Base-by-base conservation (phyloP, 2,888 invertebrate species). In the Mimachlamys varia region DNA sequence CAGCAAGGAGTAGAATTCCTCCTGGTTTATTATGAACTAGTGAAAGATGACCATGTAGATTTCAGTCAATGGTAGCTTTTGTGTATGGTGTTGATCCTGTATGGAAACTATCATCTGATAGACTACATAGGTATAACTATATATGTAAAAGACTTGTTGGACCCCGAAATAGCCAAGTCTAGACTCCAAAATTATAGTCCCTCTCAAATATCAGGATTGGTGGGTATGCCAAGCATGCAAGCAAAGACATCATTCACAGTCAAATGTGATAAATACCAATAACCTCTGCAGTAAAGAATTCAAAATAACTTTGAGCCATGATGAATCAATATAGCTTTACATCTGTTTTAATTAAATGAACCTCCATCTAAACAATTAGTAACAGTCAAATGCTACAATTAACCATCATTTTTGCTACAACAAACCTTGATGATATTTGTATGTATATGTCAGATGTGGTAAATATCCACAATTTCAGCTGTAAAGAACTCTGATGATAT, bases 121-220 rank as follows among this genome's bases (percentile, higher is more conserved):
- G 3, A 44, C 44, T 44, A 44, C 44, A 44, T 44, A 44, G 3
- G 44, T 44, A 7, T 44, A 44, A 44, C 33, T 12, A 33, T 76
- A 76, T 76, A 27, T 2, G 76, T 33, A 7, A 15, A 12, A 33
- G 76, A 76, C 76, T 76, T 76, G 76, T 76, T 27, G 76, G 76
- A 33, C 76, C 76, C 76, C 12, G 76, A 12, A 76, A 27, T 76
- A 62, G 62, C 22, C 19, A 62, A 62, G 76, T 76, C 76, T 76
- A 76, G 76, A 76, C 76, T 76, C 76, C 76, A 76, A 76, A 76
- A 76, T 76, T 76, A 76, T 33, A 76, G 76, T 15, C 76, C 76
- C 33, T 76, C 76, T 76, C 76, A 76, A 76, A 76, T 76, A 76
- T 76, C 76, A 10, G 7, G 33, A 27, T 33, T 58, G 58, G 58